phyloP scores from a whole-genome alignment of 1,140 invertebrate genomes.

The Aricia agestis region DNA sequence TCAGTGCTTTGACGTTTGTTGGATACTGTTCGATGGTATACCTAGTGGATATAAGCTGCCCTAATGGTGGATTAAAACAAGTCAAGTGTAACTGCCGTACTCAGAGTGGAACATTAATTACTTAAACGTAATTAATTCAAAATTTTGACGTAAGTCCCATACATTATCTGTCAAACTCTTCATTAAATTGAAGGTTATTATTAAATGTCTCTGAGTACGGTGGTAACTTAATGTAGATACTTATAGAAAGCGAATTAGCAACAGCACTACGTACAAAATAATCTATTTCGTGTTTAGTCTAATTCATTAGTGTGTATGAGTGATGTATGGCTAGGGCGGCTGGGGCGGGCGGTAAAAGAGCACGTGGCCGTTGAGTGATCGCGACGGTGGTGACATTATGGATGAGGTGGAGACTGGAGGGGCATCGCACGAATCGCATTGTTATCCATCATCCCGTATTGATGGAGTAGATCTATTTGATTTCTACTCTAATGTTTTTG shows the following conservation, averaged over 20 bases:
- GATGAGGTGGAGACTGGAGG: neutral
- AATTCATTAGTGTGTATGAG: neutral
- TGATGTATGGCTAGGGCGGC: neutral
- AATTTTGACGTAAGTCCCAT: too few species aligned
- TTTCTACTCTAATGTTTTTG: slow-evolving; percentile 2
- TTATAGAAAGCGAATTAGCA: neutral
- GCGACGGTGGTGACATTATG: neutral
- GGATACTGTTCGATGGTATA: too few species aligned
- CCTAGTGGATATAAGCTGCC: too few species aligned
- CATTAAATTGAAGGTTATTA: too few species aligned
- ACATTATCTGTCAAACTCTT: too few species aligned
- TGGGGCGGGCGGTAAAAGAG: slow-evolving; percentile 3
- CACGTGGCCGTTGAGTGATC: neutral
- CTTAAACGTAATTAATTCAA: too few species aligned
- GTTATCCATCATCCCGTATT: slow-evolving; percentile 7
- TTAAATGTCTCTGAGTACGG: too few species aligned
- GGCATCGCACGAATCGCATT: slow-evolving; percentile 10
- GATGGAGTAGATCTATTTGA: slow-evolving; percentile 10
- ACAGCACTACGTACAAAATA: neutral
- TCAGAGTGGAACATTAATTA: too few species aligned
- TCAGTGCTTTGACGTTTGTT: too few species aligned
- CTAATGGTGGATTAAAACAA: too few species aligned
- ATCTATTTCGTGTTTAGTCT: neutral
- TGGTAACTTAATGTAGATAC: too few species aligned
- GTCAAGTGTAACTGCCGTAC: too few species aligned